Base-by-base conservation (phyloP, 2,797 vertebrate species). In the Bryconaethiops microstoma region DNA sequence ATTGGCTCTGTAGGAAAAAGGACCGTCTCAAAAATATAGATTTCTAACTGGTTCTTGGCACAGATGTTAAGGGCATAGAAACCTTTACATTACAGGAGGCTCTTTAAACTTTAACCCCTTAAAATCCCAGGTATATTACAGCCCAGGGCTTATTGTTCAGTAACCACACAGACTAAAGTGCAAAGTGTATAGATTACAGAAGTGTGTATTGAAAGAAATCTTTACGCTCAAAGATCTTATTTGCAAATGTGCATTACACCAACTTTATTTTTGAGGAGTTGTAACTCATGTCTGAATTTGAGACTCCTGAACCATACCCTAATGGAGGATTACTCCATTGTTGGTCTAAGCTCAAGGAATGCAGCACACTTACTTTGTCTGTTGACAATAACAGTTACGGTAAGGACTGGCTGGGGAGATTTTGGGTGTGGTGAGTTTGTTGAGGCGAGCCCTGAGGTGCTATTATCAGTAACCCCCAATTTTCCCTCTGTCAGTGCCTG, bases 341-440 rank as follows among this genome's bases (percentile, higher is more conserved):
- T 55, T 54, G 57, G 29, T 57, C 19, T 55, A 64, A 76, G 42
- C 29, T 19, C 1, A 14, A 39, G 35, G 74, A 19, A 72, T 77
- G 50, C 52, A 35, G 71, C 13, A 45, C 63, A 75, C 59, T 45
- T 6, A 52, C 52, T 71, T 9, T 69, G 42, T 10, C 25, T 67
- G 57, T 77, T 68, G 57, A 72, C 74, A 83, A 35, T 50, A 68
- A 25, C 16, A 57, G 8, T 74, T 80, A 63, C 70, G 35, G 70
- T 48, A 70, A 69, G 50, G 48, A 63, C 45, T 62, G 35, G 50
- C 65, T 77, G 52, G 13, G 12, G 77, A 77, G 39, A 79, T 83
- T 77, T 72, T 16, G 83, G 86, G 83, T 85, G 86, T 87, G 86
- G 86, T 76, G 25, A 40, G 48, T 80, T 80, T 82, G 57, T 64